Evolutionary conservation across 1,140 invertebrate genomes (phyloP).

Genomic region (Pentalonia nigronervosa): DNA sequence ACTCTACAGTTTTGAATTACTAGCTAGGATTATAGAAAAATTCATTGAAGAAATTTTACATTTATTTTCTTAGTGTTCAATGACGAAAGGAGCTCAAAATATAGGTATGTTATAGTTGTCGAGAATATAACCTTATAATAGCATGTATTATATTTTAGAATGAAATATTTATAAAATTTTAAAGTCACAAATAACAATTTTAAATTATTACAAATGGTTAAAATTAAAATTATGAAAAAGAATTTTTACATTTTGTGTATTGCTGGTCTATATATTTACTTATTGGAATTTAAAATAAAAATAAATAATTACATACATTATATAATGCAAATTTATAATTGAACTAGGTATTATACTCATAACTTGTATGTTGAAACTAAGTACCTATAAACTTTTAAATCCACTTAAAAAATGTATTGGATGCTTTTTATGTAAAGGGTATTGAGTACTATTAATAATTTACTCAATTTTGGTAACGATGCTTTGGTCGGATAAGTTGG

Average conservation of each 20-base stretch:
- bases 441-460: slow-evolving; percentile 17
- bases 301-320: neutral
- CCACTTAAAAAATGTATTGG: slow-evolving; percentile 26
- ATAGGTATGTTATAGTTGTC: neutral
- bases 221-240: neutral
- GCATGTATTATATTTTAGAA: too few relatives aligned
- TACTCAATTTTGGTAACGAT: slow-evolving; percentile 13
- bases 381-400: neutral
- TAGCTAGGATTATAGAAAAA: neutral
- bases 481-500: neutral
- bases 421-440: slow-evolving; percentile 32
- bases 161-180: too few relatives aligned
- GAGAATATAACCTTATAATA: neutral
- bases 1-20: neutral
- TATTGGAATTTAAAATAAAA: neutral
- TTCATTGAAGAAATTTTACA: neutral
- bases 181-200: neutral
- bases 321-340: neutral
- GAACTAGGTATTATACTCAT: neutral
- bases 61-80: neutral
- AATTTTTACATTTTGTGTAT: neutral
- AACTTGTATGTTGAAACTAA: neutral
- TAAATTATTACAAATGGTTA: neutral
- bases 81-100: neutral
- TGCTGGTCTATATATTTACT: neutral